Evolutionary conservation across 2,888 invertebrate species (phyloP).

Genomic region (Onchidella celtica): DNA sequence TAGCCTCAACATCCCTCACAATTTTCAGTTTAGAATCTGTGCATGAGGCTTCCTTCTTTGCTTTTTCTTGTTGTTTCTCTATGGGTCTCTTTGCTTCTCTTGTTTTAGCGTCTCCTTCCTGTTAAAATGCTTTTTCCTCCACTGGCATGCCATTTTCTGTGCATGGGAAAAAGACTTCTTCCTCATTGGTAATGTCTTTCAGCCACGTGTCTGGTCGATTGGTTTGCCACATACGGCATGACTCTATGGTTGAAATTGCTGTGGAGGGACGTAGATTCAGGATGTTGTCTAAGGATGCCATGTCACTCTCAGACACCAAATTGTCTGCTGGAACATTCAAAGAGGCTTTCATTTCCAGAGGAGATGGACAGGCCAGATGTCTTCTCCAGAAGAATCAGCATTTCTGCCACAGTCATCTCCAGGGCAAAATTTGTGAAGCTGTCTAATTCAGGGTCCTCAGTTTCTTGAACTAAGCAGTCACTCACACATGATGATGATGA

Average conservation of each 20-base stretch:
- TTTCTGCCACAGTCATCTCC: not conserved
- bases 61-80: not conserved
- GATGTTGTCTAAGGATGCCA: not conserved
- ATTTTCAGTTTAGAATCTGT: not conserved
- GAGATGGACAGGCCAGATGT: not conserved
- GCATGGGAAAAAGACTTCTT: not conserved
- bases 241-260: not conserved
- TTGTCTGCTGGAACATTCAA: not conserved
- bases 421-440: not conserved
- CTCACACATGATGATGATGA: not conserved
- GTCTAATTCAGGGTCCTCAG: not conserved
- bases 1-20: not conserved
- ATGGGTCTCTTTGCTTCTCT: not conserved
- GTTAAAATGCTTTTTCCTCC: not conserved
- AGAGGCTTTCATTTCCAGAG: not conserved
- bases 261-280: not conserved
- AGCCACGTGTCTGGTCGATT: constrained; percentile 6
- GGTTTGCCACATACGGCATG: not conserved
- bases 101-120: not conserved
- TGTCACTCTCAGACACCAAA: not conserved
- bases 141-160: not conserved
- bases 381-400: not conserved
- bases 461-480: not conserved
- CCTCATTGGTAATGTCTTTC: not conserved
- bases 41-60: not conserved